These are phyloP conservation scores for Carassius gibelio DNA, from an alignment of 2,113 vertebrate genomes.

Conservation along the genomic window DNA sequence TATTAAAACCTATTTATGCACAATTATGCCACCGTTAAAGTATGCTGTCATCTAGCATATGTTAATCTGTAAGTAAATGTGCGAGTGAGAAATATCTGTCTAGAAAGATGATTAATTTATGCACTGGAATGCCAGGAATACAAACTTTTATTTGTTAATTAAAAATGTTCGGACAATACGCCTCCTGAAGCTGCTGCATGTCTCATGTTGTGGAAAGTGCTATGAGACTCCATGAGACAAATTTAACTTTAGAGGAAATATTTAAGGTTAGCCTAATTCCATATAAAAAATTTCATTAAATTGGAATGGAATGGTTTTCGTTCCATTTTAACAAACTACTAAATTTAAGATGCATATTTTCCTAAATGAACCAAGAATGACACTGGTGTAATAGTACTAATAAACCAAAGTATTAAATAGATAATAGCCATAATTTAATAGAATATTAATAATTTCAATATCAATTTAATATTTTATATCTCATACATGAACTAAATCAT, in stretches of 20 bases:
- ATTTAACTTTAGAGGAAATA: not conserved
- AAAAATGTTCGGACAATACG: not conserved
- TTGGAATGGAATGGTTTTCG: too few relatives aligned
- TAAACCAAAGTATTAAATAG: too few relatives aligned
- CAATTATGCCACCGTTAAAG: not conserved
- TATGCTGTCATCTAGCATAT: not conserved
- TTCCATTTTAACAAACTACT: not conserved
- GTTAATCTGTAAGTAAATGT: not conserved
- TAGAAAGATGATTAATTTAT: not conserved
- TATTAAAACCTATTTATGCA: conserved; percentile 37
- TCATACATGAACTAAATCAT: not conserved
- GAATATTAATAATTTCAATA: too few relatives aligned
- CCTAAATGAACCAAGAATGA: too few relatives aligned
- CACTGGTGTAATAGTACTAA: too few relatives aligned
- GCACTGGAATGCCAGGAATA: not conserved
- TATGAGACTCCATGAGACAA: not conserved
- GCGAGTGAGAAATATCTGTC: not conserved
- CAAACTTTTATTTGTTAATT: not conserved
- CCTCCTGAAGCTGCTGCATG: too few relatives aligned
- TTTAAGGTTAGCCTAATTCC: not conserved
- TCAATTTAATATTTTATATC: too few relatives aligned
- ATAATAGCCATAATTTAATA: too few relatives aligned
- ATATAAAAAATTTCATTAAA: too few relatives aligned
- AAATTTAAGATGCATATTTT: not conserved
- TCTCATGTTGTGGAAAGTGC: not conserved